Evolutionary conservation across 1,140 invertebrate genomes (phyloP), one percentile per base, ranked within the genome.

Genomic region (Luehdorfia chinensis): DNA sequence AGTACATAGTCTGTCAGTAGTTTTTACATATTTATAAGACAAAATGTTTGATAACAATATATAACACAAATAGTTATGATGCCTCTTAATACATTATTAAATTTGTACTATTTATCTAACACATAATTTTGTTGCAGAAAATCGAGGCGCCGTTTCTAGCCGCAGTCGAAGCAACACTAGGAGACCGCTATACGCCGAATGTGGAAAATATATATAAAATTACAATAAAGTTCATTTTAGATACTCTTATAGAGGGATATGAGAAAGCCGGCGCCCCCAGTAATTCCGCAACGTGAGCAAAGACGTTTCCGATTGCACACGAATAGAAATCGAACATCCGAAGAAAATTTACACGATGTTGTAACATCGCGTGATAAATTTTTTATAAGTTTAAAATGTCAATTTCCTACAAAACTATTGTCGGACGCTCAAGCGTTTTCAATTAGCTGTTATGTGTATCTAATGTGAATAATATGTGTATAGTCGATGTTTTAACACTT

Each of bases 201-300:
- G 95, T 97, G 50, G 95, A 96, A 70, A 93, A 90, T 54, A 96
- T 97, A 59, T 97, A 97, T 88, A 94, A 95, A 87, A 91, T 95
- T 55, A 95, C 95, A 45, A 97, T 97, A 66, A 95, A 95, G 70
- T 95, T 97, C 67, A 95, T 97, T 55, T 91, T 97, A 67, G 91
- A 96, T 70, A 96, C 95, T 1, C 86, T 97, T 36, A 89, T 96
- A 25, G 91, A 93, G 52, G 94, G 95, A 18, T 97, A 91, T 83
- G 92, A 95, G 58, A 91, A 91, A 37, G 72, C 71, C 3, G 75
- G 67, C 31, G 44, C 60, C 43, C 69, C 66, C 18, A 43, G 64
- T 4, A 75, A 72, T 37, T 50, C 66, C 0, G 52, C 59, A 1
- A 71, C 77, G 75, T 84, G 79, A 84, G 66, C 73, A 34, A 7